phyloP scores from a whole-genome alignment of 1,140 invertebrate species.

The Pseudoatta argentina region DNA sequence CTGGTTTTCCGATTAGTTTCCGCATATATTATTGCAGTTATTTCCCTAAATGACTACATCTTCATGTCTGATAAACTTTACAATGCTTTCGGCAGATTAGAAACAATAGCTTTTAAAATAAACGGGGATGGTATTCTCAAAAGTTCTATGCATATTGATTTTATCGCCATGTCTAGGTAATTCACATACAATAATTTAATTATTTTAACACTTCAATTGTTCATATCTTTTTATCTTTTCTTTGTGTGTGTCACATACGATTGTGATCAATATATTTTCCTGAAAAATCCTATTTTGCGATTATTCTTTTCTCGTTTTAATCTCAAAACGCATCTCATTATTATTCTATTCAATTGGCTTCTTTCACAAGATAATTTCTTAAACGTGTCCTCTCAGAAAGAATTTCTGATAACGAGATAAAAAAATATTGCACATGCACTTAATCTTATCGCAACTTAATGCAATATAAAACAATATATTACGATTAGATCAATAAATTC shows the following conservation, averaged over 20 bases:
- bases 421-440: too few species aligned
- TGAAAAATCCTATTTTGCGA: constrained; percentile 9
- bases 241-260: not conserved
- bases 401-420: too few species aligned
- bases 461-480: too few species aligned
- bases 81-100: constrained; percentile 22
- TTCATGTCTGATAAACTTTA: not conserved
- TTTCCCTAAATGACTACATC: constrained; percentile 30
- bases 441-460: too few species aligned
- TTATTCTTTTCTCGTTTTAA: not conserved
- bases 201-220: constrained; percentile 15
- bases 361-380: not conserved
- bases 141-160: not conserved
- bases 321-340: not conserved
- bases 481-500: too few species aligned
- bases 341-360: not conserved
- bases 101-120: constrained; percentile 20
- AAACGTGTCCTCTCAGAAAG: not conserved
- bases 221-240: constrained; percentile 12
- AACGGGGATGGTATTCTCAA: not conserved
- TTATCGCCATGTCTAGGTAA: not conserved
- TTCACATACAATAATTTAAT: constrained; percentile 15
- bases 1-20: constrained; percentile 39
- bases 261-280: not conserved
- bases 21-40: constrained; percentile 28